Conservation (phyloP, 2,113 vertebrate species). For the Tor tambroides region DNA sequence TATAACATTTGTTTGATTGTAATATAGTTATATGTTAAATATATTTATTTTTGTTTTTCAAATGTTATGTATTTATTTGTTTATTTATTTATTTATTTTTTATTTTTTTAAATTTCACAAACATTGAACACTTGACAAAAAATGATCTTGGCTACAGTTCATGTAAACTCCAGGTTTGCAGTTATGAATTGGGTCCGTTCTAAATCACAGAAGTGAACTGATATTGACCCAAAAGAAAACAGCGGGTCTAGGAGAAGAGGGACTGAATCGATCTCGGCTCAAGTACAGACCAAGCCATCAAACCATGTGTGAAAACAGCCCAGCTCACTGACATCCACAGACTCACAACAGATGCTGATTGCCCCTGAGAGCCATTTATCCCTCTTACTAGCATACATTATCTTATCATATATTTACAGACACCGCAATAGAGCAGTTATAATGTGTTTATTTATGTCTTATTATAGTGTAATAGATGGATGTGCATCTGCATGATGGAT, state of each 20-base stretch:
- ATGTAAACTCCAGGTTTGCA: neutral
- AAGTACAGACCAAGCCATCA: neutral
- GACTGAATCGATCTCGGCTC: neutral
- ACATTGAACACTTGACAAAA: neutral
- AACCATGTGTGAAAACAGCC: neutral
- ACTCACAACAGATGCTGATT: neutral
- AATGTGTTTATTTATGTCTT: slow-evolving; percentile 26
- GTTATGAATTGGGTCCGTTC: neutral
- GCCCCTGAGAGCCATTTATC: neutral
- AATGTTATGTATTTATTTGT: too few species aligned
- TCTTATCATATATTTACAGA: neutral
- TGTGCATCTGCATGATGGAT: neutral
- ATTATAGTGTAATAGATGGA: slow-evolving; percentile 10
- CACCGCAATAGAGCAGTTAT: neutral
- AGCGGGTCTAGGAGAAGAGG: neutral
- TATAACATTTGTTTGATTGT: too few species aligned
- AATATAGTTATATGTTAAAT: too few species aligned
- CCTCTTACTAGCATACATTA: neutral
- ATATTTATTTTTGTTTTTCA: too few species aligned
- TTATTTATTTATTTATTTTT: too few species aligned
- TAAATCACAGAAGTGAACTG: neutral
- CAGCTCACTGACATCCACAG: neutral
- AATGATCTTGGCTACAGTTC: neutral
- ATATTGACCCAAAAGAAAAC: neutral
- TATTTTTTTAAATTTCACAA: neutral